Percentiles rank a stretch among this genome's conserved stretches.
These are phyloP conservation scores for Pollenia griseotomentosa DNA, from an alignment of 2,888 invertebrate species.

Conservation along the genomic window DNA sequence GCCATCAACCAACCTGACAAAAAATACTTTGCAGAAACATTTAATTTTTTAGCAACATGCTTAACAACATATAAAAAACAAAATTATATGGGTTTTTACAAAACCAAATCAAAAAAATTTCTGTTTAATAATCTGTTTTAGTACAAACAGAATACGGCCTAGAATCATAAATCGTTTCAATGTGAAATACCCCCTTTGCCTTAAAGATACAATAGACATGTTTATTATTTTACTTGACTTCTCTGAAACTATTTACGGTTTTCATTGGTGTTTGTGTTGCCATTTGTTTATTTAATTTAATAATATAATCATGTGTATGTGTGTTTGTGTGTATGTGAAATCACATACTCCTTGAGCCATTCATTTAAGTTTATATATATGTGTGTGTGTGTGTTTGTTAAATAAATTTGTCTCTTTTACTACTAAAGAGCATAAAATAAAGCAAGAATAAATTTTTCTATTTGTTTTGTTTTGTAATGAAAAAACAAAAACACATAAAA, in stretches of 20 bases:
- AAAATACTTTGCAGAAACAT: no score
- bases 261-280: not conserved
- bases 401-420: conserved; percentile 29
- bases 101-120: not conserved
- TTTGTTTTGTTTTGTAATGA: not conserved
- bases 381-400: not conserved
- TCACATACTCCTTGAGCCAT: not conserved
- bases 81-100: no score
- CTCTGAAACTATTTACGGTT: not conserved
- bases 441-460: conserved; percentile 2
- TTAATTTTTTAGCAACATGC: no score
- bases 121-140: not conserved
- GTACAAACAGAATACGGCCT: not conserved
- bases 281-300: conserved; percentile 13
- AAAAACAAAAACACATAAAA: conserved; percentile 1
- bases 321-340: not conserved
- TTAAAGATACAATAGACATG: not conserved
- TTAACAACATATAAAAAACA: no score
- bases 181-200: not conserved
- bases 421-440: not conserved
- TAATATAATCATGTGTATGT: not conserved
- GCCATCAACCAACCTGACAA: no score
- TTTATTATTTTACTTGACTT: not conserved
- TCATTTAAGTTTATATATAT: no score
- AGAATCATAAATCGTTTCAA: not conserved